Percentiles rank a stretch among this genome's conserved stretches.
phyloP scores from a whole-genome alignment of 2,888 invertebrate genomes.

The Drosophila pegasa region DNA sequence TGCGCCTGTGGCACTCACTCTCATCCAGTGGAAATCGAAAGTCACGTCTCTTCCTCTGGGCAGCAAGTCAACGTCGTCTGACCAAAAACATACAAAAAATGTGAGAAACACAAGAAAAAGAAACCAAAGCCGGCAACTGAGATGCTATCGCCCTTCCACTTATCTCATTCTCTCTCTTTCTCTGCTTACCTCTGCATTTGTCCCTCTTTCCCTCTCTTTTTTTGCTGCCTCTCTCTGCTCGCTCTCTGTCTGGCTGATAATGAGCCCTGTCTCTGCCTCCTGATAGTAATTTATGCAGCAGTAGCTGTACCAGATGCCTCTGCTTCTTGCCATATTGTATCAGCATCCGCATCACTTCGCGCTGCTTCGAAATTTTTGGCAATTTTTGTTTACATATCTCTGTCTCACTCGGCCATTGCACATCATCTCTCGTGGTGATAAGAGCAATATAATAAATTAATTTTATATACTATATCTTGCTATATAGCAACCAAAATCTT shows the following conservation, averaged over 20 bases:
- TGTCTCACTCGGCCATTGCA: slow-evolving; percentile 9
- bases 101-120: slow-evolving; percentile 2
- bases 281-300: slow-evolving; percentile 78
- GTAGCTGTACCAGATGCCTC: slow-evolving; percentile 62
- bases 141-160: slow-evolving; percentile 59
- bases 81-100: slow-evolving; percentile 41
- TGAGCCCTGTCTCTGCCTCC: slow-evolving; percentile 38
- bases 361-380: slow-evolving; percentile 11
- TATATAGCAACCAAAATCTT: slow-evolving; percentile 10
- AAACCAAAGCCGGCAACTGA: slow-evolving; percentile 44
- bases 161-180: slow-evolving; percentile 42
- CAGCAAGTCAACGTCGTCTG: slow-evolving; percentile 61
- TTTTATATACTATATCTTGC: not conserved
- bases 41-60: slow-evolving; percentile 57
- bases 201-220: slow-evolving; percentile 4
- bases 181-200: not conserved
- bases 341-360: slow-evolving; percentile 1
- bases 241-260: slow-evolving; percentile 48
- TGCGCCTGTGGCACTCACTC: slow-evolving; percentile 44
- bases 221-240: not conserved
- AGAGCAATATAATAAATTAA: slow-evolving; percentile 10
- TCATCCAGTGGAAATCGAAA: slow-evolving; percentile 64
- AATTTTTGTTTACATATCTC: slow-evolving; percentile 42
- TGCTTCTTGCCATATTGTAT: slow-evolving; percentile 21
- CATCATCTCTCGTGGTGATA: slow-evolving; percentile 38